Conservation (phyloP, 2,888 invertebrate species). For the Drosophila gaucha region DNA sequence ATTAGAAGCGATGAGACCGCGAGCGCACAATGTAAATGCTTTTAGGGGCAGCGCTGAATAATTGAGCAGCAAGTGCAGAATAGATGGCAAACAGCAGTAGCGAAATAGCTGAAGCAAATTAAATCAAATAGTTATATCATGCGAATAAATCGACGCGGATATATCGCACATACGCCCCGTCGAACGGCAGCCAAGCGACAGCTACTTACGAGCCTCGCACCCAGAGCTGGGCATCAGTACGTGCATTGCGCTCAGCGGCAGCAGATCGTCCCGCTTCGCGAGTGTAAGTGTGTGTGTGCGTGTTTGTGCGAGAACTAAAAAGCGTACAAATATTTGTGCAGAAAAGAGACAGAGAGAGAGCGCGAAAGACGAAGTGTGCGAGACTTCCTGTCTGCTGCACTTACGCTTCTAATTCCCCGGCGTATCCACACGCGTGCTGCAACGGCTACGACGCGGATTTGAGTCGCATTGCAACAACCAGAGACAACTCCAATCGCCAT, state of each 20-base stretch:
- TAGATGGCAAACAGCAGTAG: conserved; percentile 5
- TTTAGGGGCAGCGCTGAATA: conserved; percentile 50
- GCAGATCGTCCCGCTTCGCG: conserved; percentile 56
- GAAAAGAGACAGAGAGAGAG: conserved; percentile 6
- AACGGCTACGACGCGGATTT: conserved; percentile 62
- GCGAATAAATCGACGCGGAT: conserved; percentile 73
- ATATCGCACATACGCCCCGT: conserved; percentile 81
- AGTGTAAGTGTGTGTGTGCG: conserved; percentile 9
- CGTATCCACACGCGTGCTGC: conserved; percentile 70
- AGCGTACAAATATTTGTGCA: conserved; percentile 53
- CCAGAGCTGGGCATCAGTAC: conserved; percentile 63
- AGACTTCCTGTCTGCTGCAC: conserved; percentile 60
- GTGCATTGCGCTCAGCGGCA: conserved; percentile 70
- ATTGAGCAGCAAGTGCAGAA: conserved; percentile 53
- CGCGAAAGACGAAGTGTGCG: not conserved
- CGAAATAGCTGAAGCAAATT: conserved; percentile 55
- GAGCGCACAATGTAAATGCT: conserved; percentile 16
- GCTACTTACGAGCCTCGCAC: conserved; percentile 70
- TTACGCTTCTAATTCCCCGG: conserved; percentile 60
- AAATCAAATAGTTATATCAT: conserved; percentile 79
- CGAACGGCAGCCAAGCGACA: conserved; percentile 45
- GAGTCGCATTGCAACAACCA: conserved; percentile 19
- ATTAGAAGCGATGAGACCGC: conserved; percentile 50
- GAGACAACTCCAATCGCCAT: conserved; percentile 43
- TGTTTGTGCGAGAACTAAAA: conserved; percentile 22